A percentile compares a stretch with the other conserved stretches of the same genome.
These are phyloP conservation scores for Gymnarchus niloticus DNA, from an alignment of 2,113 vertebrate genomes.

Conservation along the genomic window DNA sequence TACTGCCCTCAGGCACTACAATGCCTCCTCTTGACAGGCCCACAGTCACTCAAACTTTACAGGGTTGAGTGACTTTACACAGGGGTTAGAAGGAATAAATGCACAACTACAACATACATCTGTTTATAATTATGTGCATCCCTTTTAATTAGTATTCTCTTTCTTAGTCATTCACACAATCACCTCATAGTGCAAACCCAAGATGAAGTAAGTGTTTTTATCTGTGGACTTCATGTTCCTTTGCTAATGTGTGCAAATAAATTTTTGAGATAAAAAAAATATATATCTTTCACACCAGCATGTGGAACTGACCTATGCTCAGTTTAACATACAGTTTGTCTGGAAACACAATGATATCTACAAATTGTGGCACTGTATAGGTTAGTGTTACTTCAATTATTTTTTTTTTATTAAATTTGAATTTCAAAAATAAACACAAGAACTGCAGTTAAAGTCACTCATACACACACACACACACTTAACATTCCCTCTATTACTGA, in stretches of 20 bases:
- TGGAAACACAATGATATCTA: background rate
- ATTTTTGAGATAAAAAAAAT: background rate
- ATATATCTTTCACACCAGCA: background rate
- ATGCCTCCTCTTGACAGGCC: too few species aligned
- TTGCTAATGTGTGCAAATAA: background rate
- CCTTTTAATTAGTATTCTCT: background rate
- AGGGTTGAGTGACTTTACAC: too few species aligned
- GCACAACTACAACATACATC: too few species aligned
- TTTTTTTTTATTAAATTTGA: background rate
- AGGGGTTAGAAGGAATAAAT: too few species aligned
- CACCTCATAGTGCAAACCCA: too few species aligned
- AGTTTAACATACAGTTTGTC: background rate
- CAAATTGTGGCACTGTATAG: background rate
- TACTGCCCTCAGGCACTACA: too few species aligned
- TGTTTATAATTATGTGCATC: background rate
- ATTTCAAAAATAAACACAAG: background rate
- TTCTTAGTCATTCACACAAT: background rate
- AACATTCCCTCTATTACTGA: background rate
- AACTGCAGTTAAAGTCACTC: background rate
- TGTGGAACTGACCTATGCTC: too few species aligned
- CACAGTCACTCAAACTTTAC: too few species aligned
- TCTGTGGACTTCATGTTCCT: background rate
- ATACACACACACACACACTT: background rate
- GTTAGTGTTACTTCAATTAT: background rate
- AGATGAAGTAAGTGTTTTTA: too few species aligned